Base-by-base conservation (phyloP, 2,113 vertebrate species). In the Crotalus tigris region DNA sequence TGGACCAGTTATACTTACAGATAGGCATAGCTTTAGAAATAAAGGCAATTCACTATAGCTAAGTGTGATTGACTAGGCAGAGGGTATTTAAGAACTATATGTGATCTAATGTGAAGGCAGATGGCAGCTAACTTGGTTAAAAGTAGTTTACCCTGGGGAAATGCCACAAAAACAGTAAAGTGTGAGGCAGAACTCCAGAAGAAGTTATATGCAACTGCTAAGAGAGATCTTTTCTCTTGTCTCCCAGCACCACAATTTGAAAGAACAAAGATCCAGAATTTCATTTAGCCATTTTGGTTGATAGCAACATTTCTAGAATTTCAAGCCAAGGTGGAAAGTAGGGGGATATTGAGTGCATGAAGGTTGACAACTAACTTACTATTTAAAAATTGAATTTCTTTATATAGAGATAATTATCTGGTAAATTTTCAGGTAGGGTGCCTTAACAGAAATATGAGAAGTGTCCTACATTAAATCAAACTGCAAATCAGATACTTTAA, bases 81-180 rank as follows among this genome's bases (percentile, higher is more conserved):
- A 61, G 33, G 59, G 17, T 88, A 75, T 55, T 91, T 61, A 17
- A 89, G 55, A 92, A 44, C 33, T 92, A 51, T 88, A 26, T 53
- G 23, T 13, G 39, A 7, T 54, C 29, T 54, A 88, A 87, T 39
- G 15, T 23, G n/a, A 69, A 92, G 49, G 54, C 58, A 92, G 86
- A 88, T 69, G 51, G 91, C 51, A 88, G 59, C 59, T 92, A 88
- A 64, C 87, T 88, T 92, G n/a, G 54, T 69, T 69, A 88, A 92
- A 61, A 61, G 44, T 51, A 92, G 46, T 88, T 92, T 64, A 64
- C 58, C 19, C 19, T 54, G 6, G 85, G 46, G 54, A 58, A 92
- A 75, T 46, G 87, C 33, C 23, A 88, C 49, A 21, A 75, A 88
- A 92, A 88, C n/a, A 88, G 86, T 54, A 61, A 88, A 53, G n/a